A percentile compares a stretch with the other conserved stretches of the same genome.
Conservation (phyloP, 2,113 vertebrate genomes). For the Platanista minor region DNA sequence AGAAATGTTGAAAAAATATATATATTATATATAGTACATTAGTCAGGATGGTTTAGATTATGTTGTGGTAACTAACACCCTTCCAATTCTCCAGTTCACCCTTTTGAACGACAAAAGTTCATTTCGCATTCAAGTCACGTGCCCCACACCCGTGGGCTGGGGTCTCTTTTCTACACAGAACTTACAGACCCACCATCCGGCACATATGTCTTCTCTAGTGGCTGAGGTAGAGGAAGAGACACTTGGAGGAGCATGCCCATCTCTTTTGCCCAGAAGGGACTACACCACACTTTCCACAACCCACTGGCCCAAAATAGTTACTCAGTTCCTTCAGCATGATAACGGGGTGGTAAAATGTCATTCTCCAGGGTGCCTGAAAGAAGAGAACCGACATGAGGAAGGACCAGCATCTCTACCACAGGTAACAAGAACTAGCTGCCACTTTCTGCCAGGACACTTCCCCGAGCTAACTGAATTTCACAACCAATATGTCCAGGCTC, state of each 20-base stretch:
- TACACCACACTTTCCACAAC: not conserved
- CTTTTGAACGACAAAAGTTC: not conserved
- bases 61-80: not conserved
- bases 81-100: not conserved
- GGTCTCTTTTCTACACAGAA: not conserved
- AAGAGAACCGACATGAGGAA: not conserved
- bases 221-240: not conserved
- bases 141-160: not conserved
- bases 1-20: not conserved
- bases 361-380: not conserved
- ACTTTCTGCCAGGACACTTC: not conserved
- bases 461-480: not conserved
- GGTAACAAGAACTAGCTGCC: not conserved
- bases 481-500: not conserved
- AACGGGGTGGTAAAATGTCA: not conserved
- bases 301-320: not conserved
- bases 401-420: not conserved
- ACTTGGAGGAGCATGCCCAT: not conserved
- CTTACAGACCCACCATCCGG: not conserved
- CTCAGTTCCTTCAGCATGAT: not conserved
- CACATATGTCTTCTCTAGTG: not conserved
- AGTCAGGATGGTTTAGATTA: not conserved
- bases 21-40: not conserved
- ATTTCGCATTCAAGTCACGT: not conserved
- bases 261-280: not conserved